phyloP scores from a whole-genome alignment of 2,797 vertebrate species.

The Trachops cirrhosus region DNA sequence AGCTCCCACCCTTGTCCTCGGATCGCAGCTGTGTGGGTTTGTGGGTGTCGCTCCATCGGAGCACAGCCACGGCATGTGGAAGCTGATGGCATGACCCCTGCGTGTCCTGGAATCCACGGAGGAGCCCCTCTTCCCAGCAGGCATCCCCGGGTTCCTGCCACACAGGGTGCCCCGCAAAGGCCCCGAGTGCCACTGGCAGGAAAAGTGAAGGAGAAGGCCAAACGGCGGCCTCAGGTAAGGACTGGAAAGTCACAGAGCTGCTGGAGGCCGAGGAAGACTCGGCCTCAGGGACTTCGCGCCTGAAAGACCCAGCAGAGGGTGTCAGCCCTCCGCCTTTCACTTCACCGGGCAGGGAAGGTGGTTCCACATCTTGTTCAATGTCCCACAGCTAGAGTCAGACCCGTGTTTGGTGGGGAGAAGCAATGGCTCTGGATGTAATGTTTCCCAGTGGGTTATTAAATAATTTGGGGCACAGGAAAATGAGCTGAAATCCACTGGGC shows the following conservation, averaged over 20 bases:
- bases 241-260: not conserved
- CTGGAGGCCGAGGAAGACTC: not conserved
- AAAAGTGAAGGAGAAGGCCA: not conserved
- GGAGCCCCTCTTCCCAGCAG: not conserved
- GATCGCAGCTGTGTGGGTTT: rapidly evolving
- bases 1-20: not conserved
- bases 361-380: not conserved
- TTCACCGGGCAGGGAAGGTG: not conserved
- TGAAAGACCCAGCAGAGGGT: not conserved
- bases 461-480: not conserved
- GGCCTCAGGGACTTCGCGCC: not conserved
- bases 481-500: not conserved
- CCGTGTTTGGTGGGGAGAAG: not conserved
- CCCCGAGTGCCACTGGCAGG: not conserved
- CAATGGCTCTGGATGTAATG: not conserved
- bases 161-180: not conserved
- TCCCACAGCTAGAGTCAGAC: not conserved
- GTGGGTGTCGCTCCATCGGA: not conserved
- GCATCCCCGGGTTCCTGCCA: not conserved
- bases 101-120: rapidly evolving
- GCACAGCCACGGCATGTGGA: rapidly evolving
- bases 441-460: not conserved
- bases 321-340: not conserved
- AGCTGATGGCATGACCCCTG: not conserved
- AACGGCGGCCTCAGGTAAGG: not conserved